These are phyloP conservation scores for Stegodyphus mimosarum DNA, from an alignment of 1,140 invertebrate genomes.

Conservation along the genomic window DNA sequence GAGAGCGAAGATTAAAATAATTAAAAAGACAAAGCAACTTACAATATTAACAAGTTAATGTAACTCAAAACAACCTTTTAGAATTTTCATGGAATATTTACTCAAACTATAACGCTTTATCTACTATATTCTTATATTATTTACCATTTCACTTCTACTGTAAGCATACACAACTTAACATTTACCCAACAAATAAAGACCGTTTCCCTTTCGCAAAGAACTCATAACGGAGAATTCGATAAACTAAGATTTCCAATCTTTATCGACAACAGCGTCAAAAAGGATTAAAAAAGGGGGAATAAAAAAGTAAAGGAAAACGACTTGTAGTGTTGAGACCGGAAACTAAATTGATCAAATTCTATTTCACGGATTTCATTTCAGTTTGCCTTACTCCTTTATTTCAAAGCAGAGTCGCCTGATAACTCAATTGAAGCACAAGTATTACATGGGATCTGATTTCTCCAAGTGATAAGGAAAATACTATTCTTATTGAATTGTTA, in stretches of 20 bases:
- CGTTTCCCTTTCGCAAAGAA: background rate
- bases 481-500: too few relatives aligned
- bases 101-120: too few relatives aligned
- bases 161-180: too few relatives aligned
- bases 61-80: too few relatives aligned
- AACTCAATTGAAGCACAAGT: conserved; percentile 11
- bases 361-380: background rate
- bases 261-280: conserved; percentile 2
- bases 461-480: background rate
- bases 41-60: too few relatives aligned
- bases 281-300: conserved; percentile 3
- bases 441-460: conserved; percentile 23
- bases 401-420: background rate
- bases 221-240: conserved; percentile 36
- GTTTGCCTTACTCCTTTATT: background rate
- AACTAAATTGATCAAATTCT: conserved; percentile 44
- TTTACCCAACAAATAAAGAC: background rate
- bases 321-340: conserved; percentile 16
- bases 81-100: too few relatives aligned
- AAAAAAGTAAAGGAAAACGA: background rate
- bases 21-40: too few relatives aligned
- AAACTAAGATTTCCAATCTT: conserved; percentile 38
- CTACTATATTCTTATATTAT: too few relatives aligned
- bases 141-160: background rate
- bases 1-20: too few relatives aligned